phyloP scores from a whole-genome alignment of 92 coral and sea anemone species.

The Palythoa grandis region DNA sequence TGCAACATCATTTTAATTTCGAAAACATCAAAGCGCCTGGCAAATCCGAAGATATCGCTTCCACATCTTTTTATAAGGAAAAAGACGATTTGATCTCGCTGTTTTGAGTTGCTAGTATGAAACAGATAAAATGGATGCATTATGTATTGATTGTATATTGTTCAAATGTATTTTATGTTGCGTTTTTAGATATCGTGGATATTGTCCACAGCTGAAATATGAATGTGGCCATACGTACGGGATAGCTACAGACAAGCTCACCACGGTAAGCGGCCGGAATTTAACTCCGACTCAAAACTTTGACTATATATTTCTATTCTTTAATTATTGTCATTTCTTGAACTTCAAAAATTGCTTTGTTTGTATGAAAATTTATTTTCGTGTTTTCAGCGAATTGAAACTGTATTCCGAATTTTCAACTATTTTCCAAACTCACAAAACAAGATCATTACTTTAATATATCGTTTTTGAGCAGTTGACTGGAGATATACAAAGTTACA shows the following conservation, averaged over 20 bases:
- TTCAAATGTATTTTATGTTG: not conserved
- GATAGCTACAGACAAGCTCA: slow-evolving; percentile 92
- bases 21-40: not conserved
- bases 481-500: too few species aligned
- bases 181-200: slow-evolving; percentile 85
- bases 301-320: not conserved
- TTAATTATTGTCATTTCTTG: not conserved
- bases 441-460: too few species aligned
- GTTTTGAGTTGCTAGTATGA: not conserved
- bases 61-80: not conserved
- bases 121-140: not conserved
- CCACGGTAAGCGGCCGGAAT: slow-evolving; percentile 67
- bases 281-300: not conserved
- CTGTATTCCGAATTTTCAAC: not conserved
- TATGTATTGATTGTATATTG: not conserved
- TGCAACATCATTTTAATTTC: not conserved
- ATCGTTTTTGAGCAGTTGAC: too few species aligned
- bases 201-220: slow-evolving; percentile 90
- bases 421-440: too few species aligned
- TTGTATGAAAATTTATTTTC: not conserved
- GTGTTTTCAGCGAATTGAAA: not conserved
- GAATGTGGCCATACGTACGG: slow-evolving; percentile 98
- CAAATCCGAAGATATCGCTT: not conserved
- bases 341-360: not conserved
- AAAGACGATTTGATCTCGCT: not conserved